Evolutionary conservation across 2,888 invertebrate species (phyloP).

Genomic region (Trimorus sp.): DNA sequence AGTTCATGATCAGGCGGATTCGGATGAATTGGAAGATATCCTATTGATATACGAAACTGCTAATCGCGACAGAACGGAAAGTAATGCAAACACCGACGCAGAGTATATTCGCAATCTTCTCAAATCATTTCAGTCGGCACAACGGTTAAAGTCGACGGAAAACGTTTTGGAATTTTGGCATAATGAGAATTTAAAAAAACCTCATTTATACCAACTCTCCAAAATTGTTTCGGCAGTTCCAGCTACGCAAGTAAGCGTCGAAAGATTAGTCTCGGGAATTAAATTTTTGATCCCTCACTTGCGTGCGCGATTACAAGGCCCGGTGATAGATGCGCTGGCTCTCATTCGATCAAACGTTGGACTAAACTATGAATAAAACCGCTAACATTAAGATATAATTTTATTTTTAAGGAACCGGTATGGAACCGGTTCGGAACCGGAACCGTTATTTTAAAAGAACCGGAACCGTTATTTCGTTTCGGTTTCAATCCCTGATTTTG

Average conservation of each 20-base stretch:
- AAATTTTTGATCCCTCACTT: slow-evolving; percentile 18
- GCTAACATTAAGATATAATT: too few species aligned
- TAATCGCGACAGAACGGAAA: not conserved
- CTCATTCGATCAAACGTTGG: not conserved
- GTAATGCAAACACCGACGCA: not conserved
- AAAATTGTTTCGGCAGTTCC: slow-evolving; percentile 6
- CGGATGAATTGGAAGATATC: slow-evolving; percentile 25
- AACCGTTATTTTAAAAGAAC: too few species aligned
- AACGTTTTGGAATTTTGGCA: slow-evolving; percentile 22
- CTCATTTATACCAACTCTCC: slow-evolving; percentile 6
- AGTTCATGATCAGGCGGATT: too few species aligned
- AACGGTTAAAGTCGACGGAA: slow-evolving; percentile 3
- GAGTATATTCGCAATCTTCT: not conserved
- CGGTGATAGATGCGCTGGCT: slow-evolving; percentile 4
- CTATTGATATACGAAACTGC: slow-evolving; percentile 4
- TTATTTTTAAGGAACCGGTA: too few species aligned
- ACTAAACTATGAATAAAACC: too few species aligned
- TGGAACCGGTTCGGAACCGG: too few species aligned
- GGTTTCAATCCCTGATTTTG: too few species aligned
- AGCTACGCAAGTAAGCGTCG: slow-evolving; percentile 10
- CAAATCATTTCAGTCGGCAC: too few species aligned
- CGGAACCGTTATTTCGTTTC: too few species aligned
- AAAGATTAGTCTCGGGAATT: slow-evolving; percentile 9
- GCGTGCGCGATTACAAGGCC: not conserved
- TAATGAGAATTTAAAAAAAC: slow-evolving; percentile 10